These are phyloP conservation scores for Pollenia amentaria DNA, from an alignment of 2,888 invertebrate species.

Conservation along the genomic window DNA sequence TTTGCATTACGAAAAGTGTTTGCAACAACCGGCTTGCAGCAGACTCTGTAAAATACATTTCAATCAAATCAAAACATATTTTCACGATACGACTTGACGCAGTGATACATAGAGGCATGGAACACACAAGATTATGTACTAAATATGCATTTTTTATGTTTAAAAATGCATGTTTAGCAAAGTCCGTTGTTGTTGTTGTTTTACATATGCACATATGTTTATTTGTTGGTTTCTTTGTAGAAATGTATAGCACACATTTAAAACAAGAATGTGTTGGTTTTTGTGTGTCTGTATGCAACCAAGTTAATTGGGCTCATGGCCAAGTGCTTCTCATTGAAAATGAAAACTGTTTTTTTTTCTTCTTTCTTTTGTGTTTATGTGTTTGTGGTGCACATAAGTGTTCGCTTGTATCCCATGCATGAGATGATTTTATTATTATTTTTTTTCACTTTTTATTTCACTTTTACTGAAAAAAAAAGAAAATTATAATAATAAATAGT, in stretches of 20 bases:
- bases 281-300: slow-evolving; percentile 49
- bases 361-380: slow-evolving; percentile 6
- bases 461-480: slow-evolving; percentile 44
- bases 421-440: slow-evolving; percentile 63
- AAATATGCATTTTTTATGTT: not conserved
- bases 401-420: slow-evolving; percentile 67
- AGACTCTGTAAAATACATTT: slow-evolving; percentile 49
- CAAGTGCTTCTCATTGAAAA: slow-evolving; percentile 75
- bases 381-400: slow-evolving; percentile 20
- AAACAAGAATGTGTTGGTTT: not conserved
- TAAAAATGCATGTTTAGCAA: not conserved
- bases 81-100: slow-evolving; percentile 52
- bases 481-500: slow-evolving; percentile 25
- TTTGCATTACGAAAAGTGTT: slow-evolving; percentile 24
- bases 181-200: slow-evolving; percentile 33
- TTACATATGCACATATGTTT: not conserved
- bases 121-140: not conserved
- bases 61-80: slow-evolving; percentile 54
- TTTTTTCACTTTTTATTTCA: slow-evolving; percentile 51
- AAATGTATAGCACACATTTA: slow-evolving; percentile 24
- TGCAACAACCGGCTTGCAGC: slow-evolving; percentile 42
- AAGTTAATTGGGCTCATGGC: slow-evolving; percentile 74
- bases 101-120: slow-evolving; percentile 21
- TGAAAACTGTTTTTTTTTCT: slow-evolving; percentile 74
- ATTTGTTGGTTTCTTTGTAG: slow-evolving; percentile 10